These are phyloP conservation scores for Micromys minutus DNA, from an alignment of 2,113 vertebrate species.

Conservation along the genomic window DNA sequence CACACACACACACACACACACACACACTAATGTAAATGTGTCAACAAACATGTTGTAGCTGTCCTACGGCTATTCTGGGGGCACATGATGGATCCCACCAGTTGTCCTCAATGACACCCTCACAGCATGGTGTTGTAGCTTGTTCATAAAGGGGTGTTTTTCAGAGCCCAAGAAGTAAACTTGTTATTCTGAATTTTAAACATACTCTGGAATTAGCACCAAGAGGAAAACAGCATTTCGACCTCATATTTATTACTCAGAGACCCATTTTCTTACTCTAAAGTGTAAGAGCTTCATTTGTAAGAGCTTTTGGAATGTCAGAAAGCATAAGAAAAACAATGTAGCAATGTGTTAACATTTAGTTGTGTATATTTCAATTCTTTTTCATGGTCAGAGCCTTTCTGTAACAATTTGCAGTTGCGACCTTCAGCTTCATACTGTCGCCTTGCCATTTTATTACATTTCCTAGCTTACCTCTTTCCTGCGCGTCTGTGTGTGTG, in stretches of 20 bases:
- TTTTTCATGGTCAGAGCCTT: not conserved
- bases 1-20: too few relatives aligned
- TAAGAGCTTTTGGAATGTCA: not conserved
- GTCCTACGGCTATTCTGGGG: not conserved
- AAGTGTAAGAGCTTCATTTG: not conserved
- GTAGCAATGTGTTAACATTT: not conserved
- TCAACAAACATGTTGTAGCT: fast-evolving
- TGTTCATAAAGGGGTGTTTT: not conserved
- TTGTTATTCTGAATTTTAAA: conserved; percentile 42
- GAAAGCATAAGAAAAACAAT: conserved; percentile 5
- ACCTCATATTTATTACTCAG: not conserved
- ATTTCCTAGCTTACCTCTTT: not conserved
- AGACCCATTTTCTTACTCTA: conserved; percentile 12
- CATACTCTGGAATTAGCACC: not conserved
- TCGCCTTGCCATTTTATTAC: not conserved
- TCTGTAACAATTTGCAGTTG: not conserved
- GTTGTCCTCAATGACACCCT: not conserved
- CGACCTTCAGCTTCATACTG: not conserved
- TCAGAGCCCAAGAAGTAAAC: not conserved
- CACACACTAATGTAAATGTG: not conserved
- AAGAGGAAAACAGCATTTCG: conserved; percentile 16
- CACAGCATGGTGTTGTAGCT: not conserved
- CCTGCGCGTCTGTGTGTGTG: not conserved
- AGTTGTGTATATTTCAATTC: not conserved
- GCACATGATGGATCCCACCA: not conserved